phyloP scores from a whole-genome alignment of 2,888 invertebrate genomes.

The Resseliella maxima region DNA sequence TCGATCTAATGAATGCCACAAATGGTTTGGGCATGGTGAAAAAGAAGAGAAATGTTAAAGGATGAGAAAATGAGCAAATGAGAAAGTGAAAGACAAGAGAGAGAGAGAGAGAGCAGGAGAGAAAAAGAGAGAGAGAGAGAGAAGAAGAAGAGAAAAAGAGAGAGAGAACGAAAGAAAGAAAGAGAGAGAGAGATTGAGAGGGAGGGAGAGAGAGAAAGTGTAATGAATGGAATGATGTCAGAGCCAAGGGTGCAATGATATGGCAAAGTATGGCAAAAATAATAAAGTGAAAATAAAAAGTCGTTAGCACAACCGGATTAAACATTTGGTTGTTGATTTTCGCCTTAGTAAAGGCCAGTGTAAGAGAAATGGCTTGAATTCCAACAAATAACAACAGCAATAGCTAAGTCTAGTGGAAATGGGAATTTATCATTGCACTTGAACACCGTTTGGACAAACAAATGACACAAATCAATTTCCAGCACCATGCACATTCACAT shows the following conservation, averaged over 20 bases:
- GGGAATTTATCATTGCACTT: not conserved
- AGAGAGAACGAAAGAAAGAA: no score
- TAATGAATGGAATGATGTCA: no score
- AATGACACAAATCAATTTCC: conserved; percentile 38
- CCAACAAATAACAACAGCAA: not conserved
- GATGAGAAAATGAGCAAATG: no score
- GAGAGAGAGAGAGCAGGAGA: not conserved
- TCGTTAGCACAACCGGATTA: conserved; percentile 24
- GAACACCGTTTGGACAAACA: not conserved
- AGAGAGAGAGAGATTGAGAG: no score
- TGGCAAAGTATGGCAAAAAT: not conserved
- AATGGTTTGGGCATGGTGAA: not conserved
- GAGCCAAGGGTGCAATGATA: not conserved
- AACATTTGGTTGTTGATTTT: not conserved
- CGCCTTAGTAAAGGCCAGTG: no score
- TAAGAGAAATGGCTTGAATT: not conserved
- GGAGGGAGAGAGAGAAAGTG: not conserved
- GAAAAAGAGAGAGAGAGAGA: not conserved
- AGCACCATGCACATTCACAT: not conserved
- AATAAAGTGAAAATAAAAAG: conserved; percentile 40
- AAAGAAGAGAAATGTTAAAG: not conserved
- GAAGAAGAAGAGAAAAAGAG: no score
- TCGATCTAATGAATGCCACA: conserved; percentile 44
- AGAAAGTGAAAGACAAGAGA: no score
- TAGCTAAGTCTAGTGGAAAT: not conserved